Evolutionary conservation across 2,797 vertebrate genomes (phyloP), one percentile per base, ranked within the genome.

Genomic region (Neosilurus hyrtlii): DNA sequence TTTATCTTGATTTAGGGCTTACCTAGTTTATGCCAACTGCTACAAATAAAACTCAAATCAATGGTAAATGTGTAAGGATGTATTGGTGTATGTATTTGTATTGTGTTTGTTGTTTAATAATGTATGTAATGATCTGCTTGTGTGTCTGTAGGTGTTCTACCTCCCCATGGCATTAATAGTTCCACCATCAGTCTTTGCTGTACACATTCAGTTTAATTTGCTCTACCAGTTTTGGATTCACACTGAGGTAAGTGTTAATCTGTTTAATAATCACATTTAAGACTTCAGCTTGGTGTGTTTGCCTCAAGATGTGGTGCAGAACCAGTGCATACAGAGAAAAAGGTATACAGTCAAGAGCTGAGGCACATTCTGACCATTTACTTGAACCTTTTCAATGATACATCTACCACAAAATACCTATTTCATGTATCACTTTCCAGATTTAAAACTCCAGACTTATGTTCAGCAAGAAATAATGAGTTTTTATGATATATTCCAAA

Each of bases 171-270:
- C 97, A 6, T 91, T 99, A 80, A 92, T 93, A 59, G 90, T 97
- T 20, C 96, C 96, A 51, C 97, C 97, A 0, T 94, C 96, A 0
- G 88, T 96, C 66, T 98, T 96, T 61, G 95, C 95, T 5, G 96
- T 97, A 87, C 97, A 99, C 92, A 88, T 96, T 22, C 97, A 99
- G 83, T 94, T 99, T 81, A 99, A 97, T 90, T 92, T 99, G 0
- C 95, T 99, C 67, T 99, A 97, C 90, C 97, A 99, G 87, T 97
- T 98, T 92, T 99, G 97, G 97, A 97, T 99, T 89, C 97, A 98
- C 90, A 99, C 96, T 6, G 96, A 99, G 96, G 97, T 99, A 93
- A 82, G 59, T 10, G 79, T 18, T 52, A 56, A 84, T 30, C 15
- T 70, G 12, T 18, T 68, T 54, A 59, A 70, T 7, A 76, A 10